Evolutionary conservation across 2,113 vertebrate genomes (phyloP).

Genomic region (Mormyrus lacerda): DNA sequence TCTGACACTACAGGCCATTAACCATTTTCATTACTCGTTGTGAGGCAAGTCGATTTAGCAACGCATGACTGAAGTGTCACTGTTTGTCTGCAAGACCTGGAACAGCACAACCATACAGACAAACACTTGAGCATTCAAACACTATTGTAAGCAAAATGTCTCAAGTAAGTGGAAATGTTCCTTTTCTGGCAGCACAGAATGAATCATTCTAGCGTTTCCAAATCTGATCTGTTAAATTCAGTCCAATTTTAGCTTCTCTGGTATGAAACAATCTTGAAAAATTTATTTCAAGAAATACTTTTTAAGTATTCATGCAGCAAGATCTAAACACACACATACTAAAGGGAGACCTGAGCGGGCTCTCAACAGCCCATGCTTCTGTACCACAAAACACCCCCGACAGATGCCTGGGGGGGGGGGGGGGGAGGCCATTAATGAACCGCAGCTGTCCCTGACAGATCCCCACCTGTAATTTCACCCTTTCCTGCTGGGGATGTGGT

Average conservation of each 20-base stretch:
- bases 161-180: slow-evolving; percentile 26
- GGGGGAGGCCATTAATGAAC: background rate
- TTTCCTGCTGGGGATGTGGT: background rate
- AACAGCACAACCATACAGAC: background rate
- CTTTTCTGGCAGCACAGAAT: background rate
- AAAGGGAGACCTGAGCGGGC: background rate
- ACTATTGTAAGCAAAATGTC: slow-evolving; percentile 18
- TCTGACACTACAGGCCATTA: background rate
- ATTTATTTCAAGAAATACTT: slow-evolving; percentile 27
- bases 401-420: background rate
- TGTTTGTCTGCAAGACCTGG: background rate
- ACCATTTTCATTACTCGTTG: background rate
- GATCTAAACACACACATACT: slow-evolving; percentile 17
- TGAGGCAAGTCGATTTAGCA: background rate
- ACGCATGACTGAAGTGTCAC: background rate
- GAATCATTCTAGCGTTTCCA: background rate
- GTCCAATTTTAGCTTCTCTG: slow-evolving; percentile 14
- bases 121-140: background rate
- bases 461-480: background rate
- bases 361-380: slow-evolving; percentile 1
- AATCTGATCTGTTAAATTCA: background rate
- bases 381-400: background rate
- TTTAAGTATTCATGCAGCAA: slow-evolving; percentile 21
- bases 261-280: slow-evolving; percentile 19
- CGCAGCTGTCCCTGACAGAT: background rate